phyloP scores from a whole-genome alignment of 1,140 invertebrate genomes.

The Agraylea sexmaculata region DNA sequence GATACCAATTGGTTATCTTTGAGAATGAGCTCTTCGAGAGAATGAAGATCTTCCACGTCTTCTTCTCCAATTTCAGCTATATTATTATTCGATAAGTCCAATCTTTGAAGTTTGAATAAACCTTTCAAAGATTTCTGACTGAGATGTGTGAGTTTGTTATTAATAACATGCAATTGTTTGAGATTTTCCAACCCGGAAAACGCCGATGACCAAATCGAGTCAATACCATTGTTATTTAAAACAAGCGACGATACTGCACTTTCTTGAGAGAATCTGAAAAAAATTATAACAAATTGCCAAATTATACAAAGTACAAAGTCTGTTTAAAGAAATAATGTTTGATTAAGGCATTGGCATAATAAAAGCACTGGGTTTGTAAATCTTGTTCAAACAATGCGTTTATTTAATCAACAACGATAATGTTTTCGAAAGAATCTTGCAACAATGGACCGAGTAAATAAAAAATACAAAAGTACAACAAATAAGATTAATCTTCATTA shows the following conservation, averaged over 20 bases:
- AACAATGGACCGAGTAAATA: too few species aligned
- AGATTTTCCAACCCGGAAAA: constrained; percentile 31
- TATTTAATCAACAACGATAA: too few species aligned
- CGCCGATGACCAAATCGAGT: constrained; percentile 33
- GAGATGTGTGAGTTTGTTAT: constrained; percentile 30
- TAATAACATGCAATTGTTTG: constrained; percentile 28
- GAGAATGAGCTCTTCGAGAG: constrained; percentile 29
- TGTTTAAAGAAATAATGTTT: too few species aligned
- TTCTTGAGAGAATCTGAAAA: constrained; percentile 34
- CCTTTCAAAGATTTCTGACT: constrained; percentile 32
- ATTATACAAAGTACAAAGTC: too few species aligned
- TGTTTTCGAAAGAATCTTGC: too few species aligned
- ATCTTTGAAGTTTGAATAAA: constrained; percentile 28
- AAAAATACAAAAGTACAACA: too few species aligned
- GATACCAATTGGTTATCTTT: constrained; percentile 31
- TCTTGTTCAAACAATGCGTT: too few species aligned
- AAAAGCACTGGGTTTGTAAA: too few species aligned
- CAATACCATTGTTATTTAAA: constrained; percentile 33
- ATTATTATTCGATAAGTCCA: constrained; percentile 43
- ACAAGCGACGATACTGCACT: constrained; percentile 28
- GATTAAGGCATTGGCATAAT: too few species aligned
- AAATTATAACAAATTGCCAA: constrained; percentile 1
- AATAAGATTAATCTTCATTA: too few species aligned
- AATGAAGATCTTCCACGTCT: constrained; percentile 29
- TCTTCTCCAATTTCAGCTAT: constrained; percentile 28